These are phyloP conservation scores for Eurypyga helias DNA, from an alignment of 2,113 vertebrate species.

Conservation along the genomic window DNA sequence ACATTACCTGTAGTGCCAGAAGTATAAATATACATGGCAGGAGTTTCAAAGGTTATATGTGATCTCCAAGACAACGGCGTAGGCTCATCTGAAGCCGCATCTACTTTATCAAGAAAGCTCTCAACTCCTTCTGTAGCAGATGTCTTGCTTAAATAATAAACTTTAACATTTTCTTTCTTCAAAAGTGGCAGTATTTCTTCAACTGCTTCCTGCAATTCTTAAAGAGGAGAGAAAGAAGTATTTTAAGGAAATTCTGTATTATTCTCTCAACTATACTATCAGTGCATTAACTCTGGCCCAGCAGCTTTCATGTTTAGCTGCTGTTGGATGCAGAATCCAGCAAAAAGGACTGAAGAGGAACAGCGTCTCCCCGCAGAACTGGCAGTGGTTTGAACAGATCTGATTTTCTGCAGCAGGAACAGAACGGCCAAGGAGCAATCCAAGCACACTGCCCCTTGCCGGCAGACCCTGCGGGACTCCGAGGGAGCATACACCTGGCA, in stretches of 20 bases:
- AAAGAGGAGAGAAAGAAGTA: neutral
- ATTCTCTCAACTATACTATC: neutral
- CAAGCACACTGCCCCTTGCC: neutral
- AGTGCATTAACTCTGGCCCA: neutral
- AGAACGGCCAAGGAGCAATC: neutral
- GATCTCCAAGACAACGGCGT: constrained; percentile 79
- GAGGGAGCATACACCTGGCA: neutral
- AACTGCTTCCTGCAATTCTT: constrained; percentile 80
- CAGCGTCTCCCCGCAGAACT: neutral
- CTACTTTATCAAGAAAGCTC: constrained; percentile 79
- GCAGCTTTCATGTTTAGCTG: neutral
- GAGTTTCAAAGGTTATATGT: constrained; percentile 76
- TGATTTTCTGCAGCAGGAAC: neutral
- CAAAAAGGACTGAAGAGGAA: neutral
- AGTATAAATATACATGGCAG: constrained; percentile 88
- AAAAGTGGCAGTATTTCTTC: constrained; percentile 83
- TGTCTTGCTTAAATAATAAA: constrained; percentile 80
- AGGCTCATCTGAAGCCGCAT: constrained; percentile 71
- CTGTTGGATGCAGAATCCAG: neutral
- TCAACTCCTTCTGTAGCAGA: constrained; percentile 75
- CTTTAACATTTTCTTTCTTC: constrained; percentile 73
- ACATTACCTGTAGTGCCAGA: constrained; percentile 89
- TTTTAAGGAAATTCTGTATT: neutral
- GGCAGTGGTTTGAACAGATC: neutral
- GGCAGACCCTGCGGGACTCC: neutral